phyloP scores from a whole-genome alignment of 2,888 invertebrate species.

The Nezara viridula region DNA sequence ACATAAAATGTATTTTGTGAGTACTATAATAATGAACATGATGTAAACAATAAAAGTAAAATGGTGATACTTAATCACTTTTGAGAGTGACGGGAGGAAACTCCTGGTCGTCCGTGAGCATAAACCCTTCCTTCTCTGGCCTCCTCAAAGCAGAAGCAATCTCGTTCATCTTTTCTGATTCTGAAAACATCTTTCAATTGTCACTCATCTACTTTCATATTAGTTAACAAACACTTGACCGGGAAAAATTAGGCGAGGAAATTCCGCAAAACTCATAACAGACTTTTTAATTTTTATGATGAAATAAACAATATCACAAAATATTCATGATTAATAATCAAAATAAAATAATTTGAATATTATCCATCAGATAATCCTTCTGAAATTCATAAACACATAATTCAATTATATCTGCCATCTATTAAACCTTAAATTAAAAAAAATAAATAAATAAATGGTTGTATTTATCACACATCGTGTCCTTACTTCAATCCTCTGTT shows the following conservation, averaged over 20 bases:
- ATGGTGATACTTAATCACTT: slow-evolving; percentile 69
- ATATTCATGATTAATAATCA: neutral
- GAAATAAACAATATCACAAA: neutral
- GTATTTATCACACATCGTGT: no score
- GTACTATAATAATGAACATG: neutral
- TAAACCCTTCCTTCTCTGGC: slow-evolving; percentile 78
- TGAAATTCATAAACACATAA: neutral
- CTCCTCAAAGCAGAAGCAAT: slow-evolving; percentile 81
- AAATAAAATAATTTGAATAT: neutral
- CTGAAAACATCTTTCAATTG: slow-evolving; percentile 69
- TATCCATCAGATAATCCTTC: slow-evolving; percentile 3
- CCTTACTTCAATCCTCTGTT: no score
- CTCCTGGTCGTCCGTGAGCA: slow-evolving; percentile 85
- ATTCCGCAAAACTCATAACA: neutral
- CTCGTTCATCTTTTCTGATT: slow-evolving; percentile 81
- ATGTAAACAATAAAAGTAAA: neutral
- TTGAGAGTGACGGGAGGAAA: slow-evolving; percentile 84
- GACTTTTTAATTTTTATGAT: neutral
- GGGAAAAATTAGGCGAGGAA: neutral
- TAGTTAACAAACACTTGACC: neutral
- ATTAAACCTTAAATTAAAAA: no score
- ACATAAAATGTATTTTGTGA: neutral
- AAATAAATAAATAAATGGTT: no score
- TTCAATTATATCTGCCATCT: no score
- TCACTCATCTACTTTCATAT: slow-evolving; percentile 14